Evolutionary conservation across 2,113 vertebrate genomes (phyloP).

Genomic region (Tiliqua scincoides): DNA sequence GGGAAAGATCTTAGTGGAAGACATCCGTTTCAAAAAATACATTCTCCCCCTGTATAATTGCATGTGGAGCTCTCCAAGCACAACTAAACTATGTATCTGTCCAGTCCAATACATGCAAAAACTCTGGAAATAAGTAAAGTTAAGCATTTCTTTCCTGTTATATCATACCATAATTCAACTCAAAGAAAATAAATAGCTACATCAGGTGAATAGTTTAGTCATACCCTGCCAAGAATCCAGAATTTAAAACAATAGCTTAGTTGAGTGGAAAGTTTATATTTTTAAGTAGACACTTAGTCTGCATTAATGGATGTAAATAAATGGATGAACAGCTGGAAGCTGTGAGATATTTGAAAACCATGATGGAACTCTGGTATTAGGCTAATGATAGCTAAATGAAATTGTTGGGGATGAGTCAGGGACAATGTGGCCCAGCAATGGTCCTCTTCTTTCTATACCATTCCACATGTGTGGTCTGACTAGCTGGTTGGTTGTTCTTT

Average conservation of each 20-base stretch:
- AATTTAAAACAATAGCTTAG: slow-evolving; percentile 35
- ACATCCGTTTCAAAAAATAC: not conserved
- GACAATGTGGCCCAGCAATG: not conserved
- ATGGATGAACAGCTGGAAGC: not conserved
- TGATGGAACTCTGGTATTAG: not conserved
- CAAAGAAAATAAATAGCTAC: slow-evolving; percentile 11
- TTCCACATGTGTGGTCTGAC: not conserved
- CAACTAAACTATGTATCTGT: not conserved
- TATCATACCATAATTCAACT: slow-evolving; percentile 4
- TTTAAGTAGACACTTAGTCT: slow-evolving; percentile 24
- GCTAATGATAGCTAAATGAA: slow-evolving; percentile 18
- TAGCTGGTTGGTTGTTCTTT: not conserved
- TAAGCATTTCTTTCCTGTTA: not conserved
- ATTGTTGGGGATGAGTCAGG: not conserved
- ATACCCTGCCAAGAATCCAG: slow-evolving; percentile 9
- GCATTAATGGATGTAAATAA: slow-evolving; percentile 5
- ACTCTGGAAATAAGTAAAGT: not conserved
- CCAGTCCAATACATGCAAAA: not conserved
- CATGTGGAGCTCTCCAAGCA: not conserved
- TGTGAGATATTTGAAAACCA: not conserved
- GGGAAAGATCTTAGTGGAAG: not conserved
- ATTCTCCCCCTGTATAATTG: not conserved
- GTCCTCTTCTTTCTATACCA: accelerated
- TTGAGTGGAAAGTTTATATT: slow-evolving; percentile 6
- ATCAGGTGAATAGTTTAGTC: slow-evolving; percentile 30